Evolutionary conservation across 2,113 vertebrate species (phyloP).

Genomic region (Cettia cetti): DNA sequence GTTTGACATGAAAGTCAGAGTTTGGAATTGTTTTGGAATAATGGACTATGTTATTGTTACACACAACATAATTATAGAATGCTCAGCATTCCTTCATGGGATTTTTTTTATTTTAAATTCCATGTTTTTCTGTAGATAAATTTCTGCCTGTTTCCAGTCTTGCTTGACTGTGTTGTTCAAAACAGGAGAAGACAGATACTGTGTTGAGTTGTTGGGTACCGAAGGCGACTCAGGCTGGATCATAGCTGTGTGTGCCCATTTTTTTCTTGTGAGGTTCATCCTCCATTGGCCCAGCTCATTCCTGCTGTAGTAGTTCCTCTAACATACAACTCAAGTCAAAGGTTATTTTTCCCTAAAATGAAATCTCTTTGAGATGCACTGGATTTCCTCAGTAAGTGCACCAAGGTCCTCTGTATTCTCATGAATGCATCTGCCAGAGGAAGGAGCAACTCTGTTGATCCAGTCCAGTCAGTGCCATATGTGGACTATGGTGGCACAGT

Average conservation of each 20-base stretch:
- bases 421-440: neutral
- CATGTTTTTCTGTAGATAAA: neutral
- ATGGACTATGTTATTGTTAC: neutral
- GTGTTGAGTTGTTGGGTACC: neutral
- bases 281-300: rapidly evolving
- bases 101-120: neutral
- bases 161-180: neutral
- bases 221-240: neutral
- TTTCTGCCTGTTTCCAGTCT: neutral
- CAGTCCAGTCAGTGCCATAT: neutral
- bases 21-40: neutral
- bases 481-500: neutral
- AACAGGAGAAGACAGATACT: neutral
- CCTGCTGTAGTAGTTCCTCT: neutral
- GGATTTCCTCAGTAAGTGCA: neutral
- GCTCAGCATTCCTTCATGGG: neutral
- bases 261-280: neutral
- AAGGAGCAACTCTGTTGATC: neutral
- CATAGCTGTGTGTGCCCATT: rapidly evolving
- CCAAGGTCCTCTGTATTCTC: neutral
- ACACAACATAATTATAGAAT: neutral
- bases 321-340: neutral
- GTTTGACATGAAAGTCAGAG: neutral
- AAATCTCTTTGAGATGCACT: neutral
- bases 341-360: neutral